phyloP scores from a whole-genome alignment of 2,797 vertebrate species.

The Numenius phaeopus region DNA sequence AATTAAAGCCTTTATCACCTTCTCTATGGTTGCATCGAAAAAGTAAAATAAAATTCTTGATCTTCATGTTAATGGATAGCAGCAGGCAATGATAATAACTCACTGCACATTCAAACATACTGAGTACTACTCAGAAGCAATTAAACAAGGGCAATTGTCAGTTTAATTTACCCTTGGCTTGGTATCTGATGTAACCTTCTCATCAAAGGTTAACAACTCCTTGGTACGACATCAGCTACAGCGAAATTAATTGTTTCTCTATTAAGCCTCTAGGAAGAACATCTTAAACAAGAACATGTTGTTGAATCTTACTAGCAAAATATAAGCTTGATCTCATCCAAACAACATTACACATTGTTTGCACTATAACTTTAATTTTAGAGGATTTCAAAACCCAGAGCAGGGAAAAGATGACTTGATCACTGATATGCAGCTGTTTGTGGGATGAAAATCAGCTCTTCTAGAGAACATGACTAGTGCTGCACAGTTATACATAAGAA shows the following conservation, averaged over 20 bases:
- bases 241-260: conserved; percentile 7
- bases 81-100: conserved; percentile 39
- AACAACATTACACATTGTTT: not conserved
- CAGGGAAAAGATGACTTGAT: not conserved
- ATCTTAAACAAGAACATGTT: not conserved
- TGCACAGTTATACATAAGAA: not conserved
- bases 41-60: conserved; percentile 16
- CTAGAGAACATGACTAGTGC: not conserved
- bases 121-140: conserved; percentile 59
- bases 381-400: not conserved
- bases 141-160: conserved; percentile 61
- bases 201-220: conserved; percentile 52
- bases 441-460: not conserved
- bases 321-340: not conserved
- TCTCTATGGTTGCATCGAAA: conserved; percentile 12
- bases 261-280: not conserved
- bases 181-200: conserved; percentile 44
- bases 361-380: not conserved
- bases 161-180: conserved; percentile 59
- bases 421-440: not conserved
- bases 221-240: conserved; percentile 23
- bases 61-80: conserved; percentile 32
- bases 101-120: conserved; percentile 21
- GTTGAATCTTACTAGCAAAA: not conserved
- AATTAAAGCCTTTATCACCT: conserved; percentile 64